Evolutionary conservation across 2,888 invertebrate genomes (phyloP).

Genomic region (Drosophila neonasuta): DNA sequence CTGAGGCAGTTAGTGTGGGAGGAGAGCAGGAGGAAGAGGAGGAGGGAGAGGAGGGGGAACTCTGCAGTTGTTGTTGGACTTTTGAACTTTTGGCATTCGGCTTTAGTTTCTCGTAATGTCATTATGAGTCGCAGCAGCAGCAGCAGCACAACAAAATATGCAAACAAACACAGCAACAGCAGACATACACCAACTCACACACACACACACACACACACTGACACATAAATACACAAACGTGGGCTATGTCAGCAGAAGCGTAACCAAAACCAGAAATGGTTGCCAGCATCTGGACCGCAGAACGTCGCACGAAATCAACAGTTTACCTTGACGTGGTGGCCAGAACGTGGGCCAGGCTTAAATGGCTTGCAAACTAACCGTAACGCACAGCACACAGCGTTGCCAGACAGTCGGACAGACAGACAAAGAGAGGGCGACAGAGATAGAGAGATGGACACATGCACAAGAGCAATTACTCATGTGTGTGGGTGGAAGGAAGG

Average conservation of each 20-base stretch:
- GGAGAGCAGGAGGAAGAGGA: too few species aligned
- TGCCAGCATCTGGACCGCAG: conserved; percentile 41
- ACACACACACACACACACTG: too few species aligned
- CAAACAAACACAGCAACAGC: conserved; percentile 21
- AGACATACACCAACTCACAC: conserved; percentile 5
- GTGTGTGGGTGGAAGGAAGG: conserved; percentile 15
- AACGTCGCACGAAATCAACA: conserved; percentile 68
- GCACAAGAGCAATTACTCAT: conserved; percentile 72
- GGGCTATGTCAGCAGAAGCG: conserved; percentile 25
- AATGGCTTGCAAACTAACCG: conserved; percentile 60
- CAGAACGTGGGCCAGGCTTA: conserved; percentile 46
- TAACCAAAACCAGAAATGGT: conserved; percentile 13
- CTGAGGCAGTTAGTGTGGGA: not conserved
- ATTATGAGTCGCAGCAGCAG: conserved; percentile 34
- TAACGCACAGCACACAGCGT: conserved; percentile 43
- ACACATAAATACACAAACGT: not conserved
- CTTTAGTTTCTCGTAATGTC: conserved; percentile 44
- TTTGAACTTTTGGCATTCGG: conserved; percentile 39
- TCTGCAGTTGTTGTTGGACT: conserved; percentile 35
- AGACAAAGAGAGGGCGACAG: conserved; percentile 6
- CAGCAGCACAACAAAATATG: conserved; percentile 33
- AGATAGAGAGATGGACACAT: conserved; percentile 43
- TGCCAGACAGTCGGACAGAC: conserved; percentile 8
- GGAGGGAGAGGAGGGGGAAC: not conserved
- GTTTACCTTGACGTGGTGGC: conserved; percentile 65